Conservation (phyloP, 1,140 invertebrate genomes). For the Hermetia illucens region DNA sequence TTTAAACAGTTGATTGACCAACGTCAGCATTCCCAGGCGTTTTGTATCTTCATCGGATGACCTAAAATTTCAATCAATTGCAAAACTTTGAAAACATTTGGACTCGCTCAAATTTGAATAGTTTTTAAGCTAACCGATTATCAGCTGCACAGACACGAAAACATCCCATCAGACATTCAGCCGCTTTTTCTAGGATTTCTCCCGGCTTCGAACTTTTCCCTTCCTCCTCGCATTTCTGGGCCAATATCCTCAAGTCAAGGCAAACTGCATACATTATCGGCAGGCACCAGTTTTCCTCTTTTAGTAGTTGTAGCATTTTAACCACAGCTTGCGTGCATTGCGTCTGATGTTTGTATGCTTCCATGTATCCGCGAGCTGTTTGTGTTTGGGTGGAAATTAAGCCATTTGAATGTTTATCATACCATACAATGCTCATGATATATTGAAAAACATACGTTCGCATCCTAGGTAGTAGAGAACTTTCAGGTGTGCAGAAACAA, state of each 20-base stretch:
- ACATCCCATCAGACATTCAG: slow-evolving; percentile 84
- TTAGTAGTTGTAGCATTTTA: slow-evolving; percentile 72
- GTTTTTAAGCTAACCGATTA: slow-evolving; percentile 36
- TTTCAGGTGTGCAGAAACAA: slow-evolving; percentile 66
- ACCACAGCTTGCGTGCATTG: slow-evolving; percentile 62
- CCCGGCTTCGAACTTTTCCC: slow-evolving; percentile 40
- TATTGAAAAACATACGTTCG: slow-evolving; percentile 28
- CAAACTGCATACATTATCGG: slow-evolving; percentile 82
- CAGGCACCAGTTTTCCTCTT: slow-evolving; percentile 93
- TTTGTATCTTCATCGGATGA: slow-evolving; percentile 82
- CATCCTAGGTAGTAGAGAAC: slow-evolving; percentile 26
- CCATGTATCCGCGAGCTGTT: slow-evolving; percentile 47
- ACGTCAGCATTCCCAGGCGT: slow-evolving; percentile 85
- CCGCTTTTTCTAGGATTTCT: slow-evolving; percentile 82
- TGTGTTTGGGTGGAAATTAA: slow-evolving; percentile 48
- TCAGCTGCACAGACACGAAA: slow-evolving; percentile 94
- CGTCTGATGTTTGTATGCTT: slow-evolving; percentile 69
- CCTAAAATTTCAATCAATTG: slow-evolving; percentile 27
- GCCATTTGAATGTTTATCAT: no score
- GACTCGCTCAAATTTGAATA: slow-evolving; percentile 8
- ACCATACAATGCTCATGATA: slow-evolving; percentile 5
- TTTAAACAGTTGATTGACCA: slow-evolving; percentile 96
- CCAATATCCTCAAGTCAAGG: slow-evolving; percentile 74
- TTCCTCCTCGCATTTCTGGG: slow-evolving; percentile 56
- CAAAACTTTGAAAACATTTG: no score